Evolutionary conservation across 2,113 vertebrate genomes (phyloP).

Genomic region (Ptychochromis oligacanthus): DNA sequence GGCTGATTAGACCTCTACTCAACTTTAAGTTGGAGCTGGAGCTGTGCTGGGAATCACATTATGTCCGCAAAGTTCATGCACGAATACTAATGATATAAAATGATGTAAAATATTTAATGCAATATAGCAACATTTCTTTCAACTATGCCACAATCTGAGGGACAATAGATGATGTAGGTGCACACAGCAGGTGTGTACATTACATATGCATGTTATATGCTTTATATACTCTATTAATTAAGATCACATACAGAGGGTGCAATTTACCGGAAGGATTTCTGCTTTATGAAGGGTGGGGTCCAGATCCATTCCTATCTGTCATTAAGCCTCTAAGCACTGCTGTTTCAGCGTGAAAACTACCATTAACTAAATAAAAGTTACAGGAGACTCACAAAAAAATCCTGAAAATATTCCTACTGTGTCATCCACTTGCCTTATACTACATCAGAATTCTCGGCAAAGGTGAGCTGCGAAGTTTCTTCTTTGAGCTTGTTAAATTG

Average conservation of each 20-base stretch:
- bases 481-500: too few species aligned
- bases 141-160: background rate
- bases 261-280: background rate
- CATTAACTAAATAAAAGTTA: too few species aligned
- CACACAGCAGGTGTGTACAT: background rate
- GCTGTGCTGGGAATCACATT: background rate
- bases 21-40: background rate
- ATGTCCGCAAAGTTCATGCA: background rate
- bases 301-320: too few species aligned
- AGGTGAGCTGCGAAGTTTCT: too few species aligned
- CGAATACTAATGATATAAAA: too few species aligned
- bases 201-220: background rate
- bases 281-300: background rate
- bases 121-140: background rate
- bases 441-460: too few species aligned
- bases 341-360: too few species aligned
- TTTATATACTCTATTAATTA: background rate
- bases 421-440: too few species aligned
- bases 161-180: background rate
- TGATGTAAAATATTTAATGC: background rate
- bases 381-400: too few species aligned
- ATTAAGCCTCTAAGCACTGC: too few species aligned
- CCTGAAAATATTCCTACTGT: too few species aligned
- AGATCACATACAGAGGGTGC: background rate
- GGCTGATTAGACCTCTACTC: too few species aligned